A percentile compares a stretch with the other conserved stretches of the same genome.
These are phyloP conservation scores for Artibeus jamaicensis DNA, from an alignment of 2,797 vertebrate species.

Conservation along the genomic window DNA sequence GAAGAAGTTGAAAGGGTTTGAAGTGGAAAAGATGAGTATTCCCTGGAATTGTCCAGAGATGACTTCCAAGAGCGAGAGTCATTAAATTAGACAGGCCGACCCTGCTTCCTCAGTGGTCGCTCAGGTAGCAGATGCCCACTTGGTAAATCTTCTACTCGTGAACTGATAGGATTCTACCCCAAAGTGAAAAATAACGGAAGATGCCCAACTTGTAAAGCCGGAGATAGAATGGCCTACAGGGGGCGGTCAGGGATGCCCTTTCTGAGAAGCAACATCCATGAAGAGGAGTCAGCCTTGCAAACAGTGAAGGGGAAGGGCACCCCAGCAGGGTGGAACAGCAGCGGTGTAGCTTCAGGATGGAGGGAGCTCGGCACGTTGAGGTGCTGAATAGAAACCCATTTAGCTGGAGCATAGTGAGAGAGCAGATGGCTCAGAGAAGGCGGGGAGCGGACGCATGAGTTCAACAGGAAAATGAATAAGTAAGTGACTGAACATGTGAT, in stretches of 20 bases:
- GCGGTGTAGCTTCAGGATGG: background rate
- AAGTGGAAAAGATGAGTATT: background rate
- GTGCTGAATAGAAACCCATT: background rate
- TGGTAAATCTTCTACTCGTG: background rate
- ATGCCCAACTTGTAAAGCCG: background rate
- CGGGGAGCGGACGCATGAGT: background rate
- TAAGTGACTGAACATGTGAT: no score
- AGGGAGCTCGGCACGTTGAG: background rate
- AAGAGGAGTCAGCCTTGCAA: background rate
- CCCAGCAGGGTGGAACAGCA: background rate
- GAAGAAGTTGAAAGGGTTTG: background rate
- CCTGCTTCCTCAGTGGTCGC: background rate
- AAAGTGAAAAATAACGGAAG: background rate
- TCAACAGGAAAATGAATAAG: background rate
- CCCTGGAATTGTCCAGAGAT: background rate
- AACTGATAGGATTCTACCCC: background rate
- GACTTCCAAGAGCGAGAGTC: background rate
- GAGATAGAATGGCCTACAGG: background rate
- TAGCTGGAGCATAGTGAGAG: background rate
- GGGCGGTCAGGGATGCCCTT: background rate
- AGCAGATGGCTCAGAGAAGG: background rate
- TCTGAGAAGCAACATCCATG: background rate
- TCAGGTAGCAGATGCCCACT: background rate
- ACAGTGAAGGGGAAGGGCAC: background rate
- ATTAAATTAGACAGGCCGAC: background rate